These are phyloP conservation scores for Euborellia annulipes DNA, from an alignment of 1,140 invertebrate species.

Conservation along the genomic window DNA sequence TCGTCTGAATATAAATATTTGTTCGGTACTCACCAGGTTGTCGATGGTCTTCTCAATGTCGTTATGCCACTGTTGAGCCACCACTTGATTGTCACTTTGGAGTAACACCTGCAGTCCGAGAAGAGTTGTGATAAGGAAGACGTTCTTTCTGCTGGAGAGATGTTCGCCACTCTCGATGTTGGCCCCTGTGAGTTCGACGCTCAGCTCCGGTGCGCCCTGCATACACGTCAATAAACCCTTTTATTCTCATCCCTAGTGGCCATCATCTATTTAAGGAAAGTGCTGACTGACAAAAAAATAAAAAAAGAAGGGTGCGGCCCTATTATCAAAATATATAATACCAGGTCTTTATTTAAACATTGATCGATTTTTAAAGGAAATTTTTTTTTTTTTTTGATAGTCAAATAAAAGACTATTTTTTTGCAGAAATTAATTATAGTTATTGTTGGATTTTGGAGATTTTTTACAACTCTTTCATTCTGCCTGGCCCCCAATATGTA, in stretches of 20 bases:
- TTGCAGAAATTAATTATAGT: too few relatives aligned
- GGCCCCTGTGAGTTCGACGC: conserved; percentile 26
- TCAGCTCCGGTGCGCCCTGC: conserved; percentile 23
- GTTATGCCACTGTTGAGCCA: conserved; percentile 25
- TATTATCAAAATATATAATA: background rate
- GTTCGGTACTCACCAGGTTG: conserved; percentile 19
- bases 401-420: too few relatives aligned
- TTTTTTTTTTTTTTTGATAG: too few relatives aligned
- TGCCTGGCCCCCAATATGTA: too few relatives aligned
- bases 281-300: background rate
- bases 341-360: too few relatives aligned
- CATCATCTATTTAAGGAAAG: background rate
- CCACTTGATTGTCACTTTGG: conserved; percentile 25
- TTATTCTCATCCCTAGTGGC: background rate
- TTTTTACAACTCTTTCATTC: too few relatives aligned
- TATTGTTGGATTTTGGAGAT: too few relatives aligned
- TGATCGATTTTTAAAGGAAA: too few relatives aligned
- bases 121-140: conserved; percentile 27
- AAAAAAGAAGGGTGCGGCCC: background rate
- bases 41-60: conserved; percentile 22
- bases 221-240: too few relatives aligned
- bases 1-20: too few relatives aligned
- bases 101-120: conserved; percentile 25
- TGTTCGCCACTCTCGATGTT: conserved; percentile 27
- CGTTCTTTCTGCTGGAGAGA: conserved; percentile 30